A percentile compares a stretch with the other conserved stretches of the same genome.
Conservation (phyloP, 1,140 invertebrate genomes). For the Lepeophtheirus salmonis region DNA sequence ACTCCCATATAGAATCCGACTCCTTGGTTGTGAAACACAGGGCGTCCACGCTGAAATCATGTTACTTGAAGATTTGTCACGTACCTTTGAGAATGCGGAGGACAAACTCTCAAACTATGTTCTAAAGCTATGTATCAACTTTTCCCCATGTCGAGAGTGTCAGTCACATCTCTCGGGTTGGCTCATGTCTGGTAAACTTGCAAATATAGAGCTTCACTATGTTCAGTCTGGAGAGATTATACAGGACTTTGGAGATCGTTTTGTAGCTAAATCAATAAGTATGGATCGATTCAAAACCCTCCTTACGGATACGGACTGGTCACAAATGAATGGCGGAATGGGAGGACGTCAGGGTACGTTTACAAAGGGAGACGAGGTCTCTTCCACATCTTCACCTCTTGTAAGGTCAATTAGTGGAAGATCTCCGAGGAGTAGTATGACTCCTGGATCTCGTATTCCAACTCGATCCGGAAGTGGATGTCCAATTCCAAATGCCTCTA, state of each 20-base stretch:
- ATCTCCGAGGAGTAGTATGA: not conserved
- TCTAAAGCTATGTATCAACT: conserved; percentile 1
- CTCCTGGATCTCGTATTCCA: not conserved
- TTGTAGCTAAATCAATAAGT: not conserved
- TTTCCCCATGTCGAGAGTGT: not conserved
- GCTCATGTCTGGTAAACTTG: conserved; percentile 6
- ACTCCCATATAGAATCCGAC: not conserved
- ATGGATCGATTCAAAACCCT: not conserved
- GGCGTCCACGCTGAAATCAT: conserved; percentile 1
- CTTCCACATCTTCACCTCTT: not conserved
- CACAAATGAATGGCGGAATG: not conserved
- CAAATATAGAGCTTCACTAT: conserved; percentile 6
- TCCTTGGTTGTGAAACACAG: not conserved
- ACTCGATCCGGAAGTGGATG: not conserved
- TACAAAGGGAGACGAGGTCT: not conserved
- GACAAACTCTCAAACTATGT: not conserved
- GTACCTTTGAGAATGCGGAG: conserved; percentile 4
- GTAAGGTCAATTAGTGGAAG: not conserved
- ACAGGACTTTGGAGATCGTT: conserved; percentile 2
- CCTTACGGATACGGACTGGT: conserved; percentile 9
- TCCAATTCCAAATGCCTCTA: no score
- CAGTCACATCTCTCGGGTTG: not conserved
- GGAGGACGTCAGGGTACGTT: not conserved
- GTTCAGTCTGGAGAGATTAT: not conserved
- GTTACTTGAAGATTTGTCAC: conserved; percentile 4